These are phyloP conservation scores for Ammodytes dubius DNA, from an alignment of 2,113 vertebrate species.

Conservation along the genomic window DNA sequence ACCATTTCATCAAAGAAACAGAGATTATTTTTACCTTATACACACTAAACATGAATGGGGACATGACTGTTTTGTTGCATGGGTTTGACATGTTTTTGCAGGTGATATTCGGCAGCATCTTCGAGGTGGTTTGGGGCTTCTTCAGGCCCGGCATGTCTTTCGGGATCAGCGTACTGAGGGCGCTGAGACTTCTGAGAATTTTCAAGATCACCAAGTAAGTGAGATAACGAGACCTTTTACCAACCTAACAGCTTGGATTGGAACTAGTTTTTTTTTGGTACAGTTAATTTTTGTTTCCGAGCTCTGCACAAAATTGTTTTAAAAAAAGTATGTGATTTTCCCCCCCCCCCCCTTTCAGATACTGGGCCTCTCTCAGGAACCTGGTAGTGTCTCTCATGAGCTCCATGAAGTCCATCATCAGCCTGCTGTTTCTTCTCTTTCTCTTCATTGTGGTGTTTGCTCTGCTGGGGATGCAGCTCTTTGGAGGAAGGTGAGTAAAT, in stretches of 20 bases:
- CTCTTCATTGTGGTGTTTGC: slow-evolving; percentile 87
- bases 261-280: too few species aligned
- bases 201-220: slow-evolving; percentile 99
- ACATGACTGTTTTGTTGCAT: background rate
- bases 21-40: background rate
- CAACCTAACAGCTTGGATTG: too few species aligned
- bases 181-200: slow-evolving; percentile 94
- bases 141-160: slow-evolving; percentile 98
- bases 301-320: background rate
- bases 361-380: slow-evolving; percentile 88
- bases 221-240: background rate
- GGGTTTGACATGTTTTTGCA: slow-evolving; percentile 65
- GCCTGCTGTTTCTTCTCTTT: slow-evolving; percentile 87
- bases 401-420: slow-evolving; percentile 90
- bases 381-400: slow-evolving; percentile 88
- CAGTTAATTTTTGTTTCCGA: background rate
- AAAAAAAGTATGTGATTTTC: background rate
- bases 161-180: slow-evolving; percentile 96
- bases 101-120: slow-evolving; percentile 98
- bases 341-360: slow-evolving; percentile 62
- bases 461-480: slow-evolving; percentile 87
- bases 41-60: background rate
- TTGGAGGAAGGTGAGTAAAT: slow-evolving; percentile 83
- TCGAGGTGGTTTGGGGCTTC: slow-evolving; percentile 98
- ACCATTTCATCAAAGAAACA: background rate